Percentiles rank a stretch among this genome's conserved stretches.
Conservation (phyloP, 2,888 invertebrate genomes). For the Agapostemon virescens region DNA sequence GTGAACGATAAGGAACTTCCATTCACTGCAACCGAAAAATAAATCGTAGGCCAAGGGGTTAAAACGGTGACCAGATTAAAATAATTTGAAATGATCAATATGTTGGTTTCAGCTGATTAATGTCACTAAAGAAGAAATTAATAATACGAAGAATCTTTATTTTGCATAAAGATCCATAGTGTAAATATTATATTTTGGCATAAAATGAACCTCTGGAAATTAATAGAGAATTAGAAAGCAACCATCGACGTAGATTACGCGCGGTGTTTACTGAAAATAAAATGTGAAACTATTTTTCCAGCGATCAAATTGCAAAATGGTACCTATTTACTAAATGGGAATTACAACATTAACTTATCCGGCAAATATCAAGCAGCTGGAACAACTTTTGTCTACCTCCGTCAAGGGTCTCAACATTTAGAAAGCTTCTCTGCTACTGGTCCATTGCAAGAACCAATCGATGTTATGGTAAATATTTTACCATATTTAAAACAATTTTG, state of each 20-base stretch:
- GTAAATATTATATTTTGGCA: background rate
- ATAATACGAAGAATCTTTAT: too few relatives aligned
- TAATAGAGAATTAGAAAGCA: background rate
- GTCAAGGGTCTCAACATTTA: constrained; percentile 83
- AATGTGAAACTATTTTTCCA: constrained; percentile 78
- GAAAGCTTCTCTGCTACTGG: constrained; percentile 90
- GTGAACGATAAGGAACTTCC: too few relatives aligned
- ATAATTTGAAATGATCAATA: too few relatives aligned
- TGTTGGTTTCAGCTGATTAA: too few relatives aligned
- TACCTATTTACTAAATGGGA: constrained; percentile 90
- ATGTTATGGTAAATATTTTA: constrained; percentile 86
- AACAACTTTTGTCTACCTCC: constrained; percentile 89
- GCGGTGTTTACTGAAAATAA: background rate
- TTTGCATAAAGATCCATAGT: too few relatives aligned
- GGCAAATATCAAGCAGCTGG: constrained; percentile 90
- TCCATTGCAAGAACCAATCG: constrained; percentile 88
- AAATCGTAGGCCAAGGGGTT: too few relatives aligned
- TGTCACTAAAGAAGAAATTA: too few relatives aligned
- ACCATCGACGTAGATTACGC: too few relatives aligned
- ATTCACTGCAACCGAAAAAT: too few relatives aligned
- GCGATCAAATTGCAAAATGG: constrained; percentile 89
- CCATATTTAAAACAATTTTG: background rate
- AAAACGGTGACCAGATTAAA: too few relatives aligned
- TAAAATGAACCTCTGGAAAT: background rate
- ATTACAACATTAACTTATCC: constrained; percentile 87